Evolutionary conservation across 2,888 invertebrate species (phyloP), one percentile per base, ranked within the genome.

Genomic region (Meiosimyza decipiens): DNA sequence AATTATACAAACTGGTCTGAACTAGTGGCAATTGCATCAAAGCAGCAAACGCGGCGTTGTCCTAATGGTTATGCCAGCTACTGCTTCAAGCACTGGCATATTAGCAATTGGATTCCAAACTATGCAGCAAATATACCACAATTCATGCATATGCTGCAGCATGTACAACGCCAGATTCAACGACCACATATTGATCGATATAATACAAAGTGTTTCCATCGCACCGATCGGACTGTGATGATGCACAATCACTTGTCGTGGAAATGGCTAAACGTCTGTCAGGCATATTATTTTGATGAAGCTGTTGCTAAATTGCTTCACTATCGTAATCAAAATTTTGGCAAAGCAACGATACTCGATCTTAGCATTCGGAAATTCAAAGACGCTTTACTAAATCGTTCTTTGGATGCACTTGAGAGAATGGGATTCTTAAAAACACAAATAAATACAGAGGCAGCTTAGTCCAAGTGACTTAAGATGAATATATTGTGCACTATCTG

Each of bases 101-200:
- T 94, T 87, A 40, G 40, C 9, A 40, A 40, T 9, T 40, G 40
- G 40, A 40, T 40, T 7, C 9, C 40, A 78, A 95, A 95, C 83
- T 93, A 95, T 85, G 9, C 9, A 40, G 92, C 91, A 74, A 91
- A 92, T 80, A 91, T 92, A 79, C 95, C 95, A 64, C 90, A 89
- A 78, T 95, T 95, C 87, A 91, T 96, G 92, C 96, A 96, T 88
- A 96, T 97, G 96, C 86, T 96, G 83, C 95, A 95, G 87, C 96
- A 96, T 88, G 95, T 96, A 68, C 93, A 94, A 85, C 90, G 96
- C 73, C 93, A 95, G 72, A 91, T 91, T 80, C 9, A 40, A 40
- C 40, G 40, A 40, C 94, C 95, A 87, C 95, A 94, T 88, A 95
- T 95, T n/a, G 95, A 94, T 0, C 94, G 94, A 77, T 93, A 93